phyloP scores from a whole-genome alignment of 1,140 invertebrate species.

The Trinorchestia longiramus region DNA sequence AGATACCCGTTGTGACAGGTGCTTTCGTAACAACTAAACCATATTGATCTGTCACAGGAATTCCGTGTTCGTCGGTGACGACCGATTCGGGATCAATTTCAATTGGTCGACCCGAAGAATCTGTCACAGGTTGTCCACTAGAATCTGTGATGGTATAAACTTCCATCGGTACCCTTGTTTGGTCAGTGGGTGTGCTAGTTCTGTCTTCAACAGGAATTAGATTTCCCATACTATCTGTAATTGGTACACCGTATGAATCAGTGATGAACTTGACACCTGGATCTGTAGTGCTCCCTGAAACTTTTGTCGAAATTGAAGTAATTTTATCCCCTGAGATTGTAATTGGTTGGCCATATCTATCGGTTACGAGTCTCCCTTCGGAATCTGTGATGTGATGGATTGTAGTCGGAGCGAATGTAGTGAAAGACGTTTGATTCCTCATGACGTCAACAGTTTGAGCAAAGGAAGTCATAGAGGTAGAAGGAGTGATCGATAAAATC shows the following conservation, averaged over 20 bases:
- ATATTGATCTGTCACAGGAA: background rate
- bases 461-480: background rate
- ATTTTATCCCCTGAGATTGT: background rate
- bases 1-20: background rate
- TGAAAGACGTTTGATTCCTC: background rate
- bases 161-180: background rate
- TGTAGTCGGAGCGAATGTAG: background rate
- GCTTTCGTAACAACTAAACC: slow-evolving; percentile 4
- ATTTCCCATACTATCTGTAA: slow-evolving; percentile 8
- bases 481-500: background rate
- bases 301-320: background rate
- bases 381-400: background rate
- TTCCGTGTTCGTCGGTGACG: background rate
- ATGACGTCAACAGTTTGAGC: no score
- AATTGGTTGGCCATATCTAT: background rate
- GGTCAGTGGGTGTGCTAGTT: background rate
- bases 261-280: background rate
- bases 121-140: slow-evolving; percentile 4
- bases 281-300: background rate
- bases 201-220: background rate
- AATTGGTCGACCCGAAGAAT: slow-evolving; percentile 7
- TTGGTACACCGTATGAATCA: background rate
- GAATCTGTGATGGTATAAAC: background rate
- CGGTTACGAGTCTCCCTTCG: background rate
- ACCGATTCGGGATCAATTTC: background rate